These are phyloP conservation scores for Caprella mutica DNA, from an alignment of 2,888 invertebrate species.

Conservation along the genomic window DNA sequence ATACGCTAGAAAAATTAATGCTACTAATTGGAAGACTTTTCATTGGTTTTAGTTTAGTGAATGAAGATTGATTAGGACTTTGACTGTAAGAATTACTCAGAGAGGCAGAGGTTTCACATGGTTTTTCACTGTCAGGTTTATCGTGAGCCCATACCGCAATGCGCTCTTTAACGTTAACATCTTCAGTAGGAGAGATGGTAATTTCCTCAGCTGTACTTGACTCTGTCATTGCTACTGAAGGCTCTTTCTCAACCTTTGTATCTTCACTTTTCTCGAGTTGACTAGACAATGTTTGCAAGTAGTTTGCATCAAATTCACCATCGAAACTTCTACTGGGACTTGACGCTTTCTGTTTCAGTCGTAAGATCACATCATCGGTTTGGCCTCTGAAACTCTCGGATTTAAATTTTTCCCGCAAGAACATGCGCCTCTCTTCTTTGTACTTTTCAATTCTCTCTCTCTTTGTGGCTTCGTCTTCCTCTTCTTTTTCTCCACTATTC, in stretches of 20 bases:
- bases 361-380: conserved; percentile 55
- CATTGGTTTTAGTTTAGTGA: too few relatives aligned
- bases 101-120: too few relatives aligned
- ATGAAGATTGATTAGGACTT: too few relatives aligned
- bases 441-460: conserved; percentile 78
- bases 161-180: conserved; percentile 38
- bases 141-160: conserved; percentile 36
- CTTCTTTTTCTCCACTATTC: background rate
- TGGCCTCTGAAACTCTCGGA: conserved; percentile 45
- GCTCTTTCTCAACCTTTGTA: too few relatives aligned
- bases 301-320: too few relatives aligned
- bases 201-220: too few relatives aligned
- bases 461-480: conserved; percentile 48
- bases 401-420: conserved; percentile 72
- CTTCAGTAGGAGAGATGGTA: conserved; percentile 35
- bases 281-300: too few relatives aligned
- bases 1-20: too few relatives aligned
- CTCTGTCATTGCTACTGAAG: too few relatives aligned
- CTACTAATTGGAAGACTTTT: too few relatives aligned
- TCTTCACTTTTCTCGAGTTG: too few relatives aligned
- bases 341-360: conserved; percentile 44
- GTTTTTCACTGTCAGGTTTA: background rate
- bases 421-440: conserved; percentile 76
- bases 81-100: too few relatives aligned
- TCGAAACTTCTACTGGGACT: conserved; percentile 34